Evolutionary conservation across 1,140 invertebrate genomes (phyloP).

Genomic region (Tetraneura akinire): DNA sequence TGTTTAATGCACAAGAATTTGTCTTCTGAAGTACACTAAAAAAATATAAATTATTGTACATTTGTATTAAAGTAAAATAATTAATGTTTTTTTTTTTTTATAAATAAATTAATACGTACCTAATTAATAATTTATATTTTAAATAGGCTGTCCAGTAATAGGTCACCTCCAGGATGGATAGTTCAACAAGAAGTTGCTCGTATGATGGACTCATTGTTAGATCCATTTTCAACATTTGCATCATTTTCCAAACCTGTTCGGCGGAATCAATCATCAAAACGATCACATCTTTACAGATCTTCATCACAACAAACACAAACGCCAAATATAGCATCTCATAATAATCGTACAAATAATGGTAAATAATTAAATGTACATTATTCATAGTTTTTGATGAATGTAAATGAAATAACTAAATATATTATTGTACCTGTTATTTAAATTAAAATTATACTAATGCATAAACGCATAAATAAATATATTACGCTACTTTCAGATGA

Average conservation of each 20-base stretch:
- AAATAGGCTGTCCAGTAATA: conserved; percentile 58
- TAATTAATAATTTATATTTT: not conserved
- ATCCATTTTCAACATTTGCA: conserved; percentile 64
- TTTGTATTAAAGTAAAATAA: too few species aligned
- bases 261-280: conserved; percentile 39
- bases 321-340: not conserved
- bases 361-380: too few species aligned
- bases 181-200: conserved; percentile 63
- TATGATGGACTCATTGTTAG: conserved; percentile 71
- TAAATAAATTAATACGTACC: too few species aligned
- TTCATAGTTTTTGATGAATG: too few species aligned
- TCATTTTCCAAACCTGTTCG: conserved; percentile 45
- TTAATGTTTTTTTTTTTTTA: too few species aligned
- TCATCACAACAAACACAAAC: conserved; percentile 47
- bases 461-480: too few species aligned
- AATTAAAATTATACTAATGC: too few species aligned
- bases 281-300: conserved; percentile 32
- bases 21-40: too few species aligned
- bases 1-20: too few species aligned
- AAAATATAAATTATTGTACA: too few species aligned
- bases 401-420: too few species aligned
- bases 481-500: conserved; percentile 16
- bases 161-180: conserved; percentile 61
- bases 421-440: too few species aligned
- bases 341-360: conserved; percentile 22